Percentiles rank a stretch among this genome's conserved stretches.
Conservation (phyloP, 2,888 invertebrate genomes). For the Oithona nana region DNA sequence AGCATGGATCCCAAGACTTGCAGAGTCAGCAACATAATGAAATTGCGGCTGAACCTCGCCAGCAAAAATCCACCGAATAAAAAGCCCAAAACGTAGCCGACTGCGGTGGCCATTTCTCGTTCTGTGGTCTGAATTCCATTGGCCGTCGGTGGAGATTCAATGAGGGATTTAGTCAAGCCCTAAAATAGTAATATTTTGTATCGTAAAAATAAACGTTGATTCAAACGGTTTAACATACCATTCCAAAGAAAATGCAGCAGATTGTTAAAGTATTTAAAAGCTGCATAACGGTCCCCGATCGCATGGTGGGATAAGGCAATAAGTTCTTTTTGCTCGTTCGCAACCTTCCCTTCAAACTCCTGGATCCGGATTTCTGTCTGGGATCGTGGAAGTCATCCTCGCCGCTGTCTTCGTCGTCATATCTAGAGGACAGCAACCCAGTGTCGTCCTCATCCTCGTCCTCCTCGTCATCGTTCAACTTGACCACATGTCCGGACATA, state of each 20-base stretch:
- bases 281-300: neutral
- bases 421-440: neutral
- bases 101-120: neutral
- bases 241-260: slow-evolving; percentile 9
- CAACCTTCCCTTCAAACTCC: neutral
- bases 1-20: neutral
- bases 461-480: neutral
- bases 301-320: neutral
- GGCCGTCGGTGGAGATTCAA: neutral
- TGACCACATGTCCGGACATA: slow-evolving; percentile 4
- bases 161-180: slow-evolving; percentile 9
- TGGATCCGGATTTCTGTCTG: neutral
- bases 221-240: slow-evolving; percentile 1
- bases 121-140: neutral
- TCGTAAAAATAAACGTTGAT: neutral
- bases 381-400: neutral
- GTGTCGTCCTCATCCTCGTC: neutral
- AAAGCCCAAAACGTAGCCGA: slow-evolving; percentile 12
- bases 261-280: slow-evolving; percentile 2
- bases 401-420: neutral
- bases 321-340: neutral
- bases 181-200: neutral
- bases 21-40: neutral
- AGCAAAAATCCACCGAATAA: slow-evolving; percentile 4
- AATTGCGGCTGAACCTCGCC: neutral